Percentiles rank a stretch among this genome's conserved stretches.
Conservation (phyloP, 1,140 invertebrate genomes). For the Caenorhabditis remanei region DNA sequence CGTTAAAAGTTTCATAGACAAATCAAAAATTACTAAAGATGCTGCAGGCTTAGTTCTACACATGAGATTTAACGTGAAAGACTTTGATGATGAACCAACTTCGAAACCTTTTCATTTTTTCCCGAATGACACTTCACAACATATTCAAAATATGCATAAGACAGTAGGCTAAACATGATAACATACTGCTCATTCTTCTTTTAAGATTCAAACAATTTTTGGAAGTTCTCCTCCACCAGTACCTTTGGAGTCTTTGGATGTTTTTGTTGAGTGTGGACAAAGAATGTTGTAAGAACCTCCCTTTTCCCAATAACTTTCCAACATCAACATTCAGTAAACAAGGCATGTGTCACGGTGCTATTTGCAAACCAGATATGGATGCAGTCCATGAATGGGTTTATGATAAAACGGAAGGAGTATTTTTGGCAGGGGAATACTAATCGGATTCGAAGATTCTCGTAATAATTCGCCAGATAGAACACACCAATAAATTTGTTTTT, state of each 20-base stretch:
- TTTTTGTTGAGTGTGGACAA: background rate
- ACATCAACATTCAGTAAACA: background rate
- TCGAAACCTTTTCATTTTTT: background rate
- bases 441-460: too few relatives aligned
- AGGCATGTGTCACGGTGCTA: background rate
- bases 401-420: too few relatives aligned
- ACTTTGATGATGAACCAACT: background rate
- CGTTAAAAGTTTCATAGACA: background rate
- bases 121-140: background rate
- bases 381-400: too few relatives aligned
- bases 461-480: too few relatives aligned
- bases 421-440: too few relatives aligned
- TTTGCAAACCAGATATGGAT: background rate
- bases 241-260: background rate
- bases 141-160: background rate
- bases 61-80: background rate
- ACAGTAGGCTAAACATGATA: background rate
- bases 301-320: background rate
- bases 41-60: background rate
- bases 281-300: too few relatives aligned
- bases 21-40: background rate
- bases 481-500: too few relatives aligned
- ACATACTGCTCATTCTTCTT: background rate
- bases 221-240: background rate
- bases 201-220: background rate